These are phyloP conservation scores for Leptothorax acervorum DNA, from an alignment of 2,888 invertebrate genomes.

Conservation along the genomic window DNA sequence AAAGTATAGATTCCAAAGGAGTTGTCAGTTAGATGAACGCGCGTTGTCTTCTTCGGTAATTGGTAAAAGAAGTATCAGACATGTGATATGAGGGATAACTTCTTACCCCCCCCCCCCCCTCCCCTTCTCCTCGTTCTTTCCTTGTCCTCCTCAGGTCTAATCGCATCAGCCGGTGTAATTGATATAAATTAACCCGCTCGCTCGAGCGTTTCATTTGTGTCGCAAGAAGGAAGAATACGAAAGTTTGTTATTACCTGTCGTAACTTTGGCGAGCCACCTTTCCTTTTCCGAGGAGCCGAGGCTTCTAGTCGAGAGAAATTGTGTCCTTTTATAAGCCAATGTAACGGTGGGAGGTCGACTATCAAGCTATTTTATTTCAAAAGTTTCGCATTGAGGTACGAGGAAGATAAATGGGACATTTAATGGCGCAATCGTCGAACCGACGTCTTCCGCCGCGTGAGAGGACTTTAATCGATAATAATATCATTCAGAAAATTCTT, in stretches of 20 bases:
- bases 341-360: slow-evolving; percentile 41
- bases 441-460: slow-evolving; percentile 16
- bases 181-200: slow-evolving; percentile 68
- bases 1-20: background rate
- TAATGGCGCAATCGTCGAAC: slow-evolving; percentile 45
- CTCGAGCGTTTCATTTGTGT: slow-evolving; percentile 57
- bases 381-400: slow-evolving; percentile 49
- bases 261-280: slow-evolving; percentile 55
- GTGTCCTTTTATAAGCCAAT: slow-evolving; percentile 36
- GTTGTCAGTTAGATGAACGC: background rate
- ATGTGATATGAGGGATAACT: slow-evolving; percentile 35
- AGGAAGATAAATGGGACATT: slow-evolving; percentile 48
- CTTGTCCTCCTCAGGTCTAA: slow-evolving; percentile 55
- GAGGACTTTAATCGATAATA: slow-evolving; percentile 29
- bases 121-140: slow-evolving; percentile 34
- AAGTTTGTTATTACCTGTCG: slow-evolving; percentile 67
- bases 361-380: slow-evolving; percentile 55
- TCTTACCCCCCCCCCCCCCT: slow-evolving; percentile 6
- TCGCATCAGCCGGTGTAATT: slow-evolving; percentile 67
- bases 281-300: slow-evolving; percentile 41
- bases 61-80: slow-evolving; percentile 21
- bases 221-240: slow-evolving; percentile 59
- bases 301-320: slow-evolving; percentile 50
- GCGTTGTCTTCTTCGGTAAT: background rate
- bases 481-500: slow-evolving; percentile 29